Conservation (phyloP, 2,113 vertebrate species). For the Carassius gibelio region DNA sequence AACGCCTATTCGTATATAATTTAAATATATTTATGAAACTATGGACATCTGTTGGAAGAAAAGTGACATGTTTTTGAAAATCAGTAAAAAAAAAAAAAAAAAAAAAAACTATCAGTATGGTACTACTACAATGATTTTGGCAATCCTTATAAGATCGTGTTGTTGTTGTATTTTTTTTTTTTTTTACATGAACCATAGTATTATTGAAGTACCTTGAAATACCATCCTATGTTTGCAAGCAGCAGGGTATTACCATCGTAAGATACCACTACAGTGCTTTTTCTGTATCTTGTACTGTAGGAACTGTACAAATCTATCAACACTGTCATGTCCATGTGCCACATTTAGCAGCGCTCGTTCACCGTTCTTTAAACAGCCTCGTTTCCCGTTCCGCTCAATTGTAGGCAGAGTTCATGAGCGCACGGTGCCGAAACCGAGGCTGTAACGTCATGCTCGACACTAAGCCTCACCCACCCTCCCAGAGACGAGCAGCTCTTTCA, state of each 20-base stretch:
- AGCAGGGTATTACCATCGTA: background rate
- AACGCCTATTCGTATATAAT: too few relatives aligned
- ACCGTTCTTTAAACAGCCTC: background rate
- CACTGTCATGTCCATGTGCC: background rate
- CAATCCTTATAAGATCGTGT: background rate
- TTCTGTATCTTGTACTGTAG: constrained; percentile 1
- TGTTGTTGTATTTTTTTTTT: background rate
- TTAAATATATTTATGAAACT: too few relatives aligned
- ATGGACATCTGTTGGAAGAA: too few relatives aligned
- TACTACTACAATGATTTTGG: too few relatives aligned
- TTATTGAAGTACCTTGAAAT: background rate
- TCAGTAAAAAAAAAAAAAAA: too few relatives aligned
- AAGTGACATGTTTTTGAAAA: too few relatives aligned
- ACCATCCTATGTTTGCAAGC: too few relatives aligned
- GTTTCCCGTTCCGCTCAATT: constrained; percentile 34
- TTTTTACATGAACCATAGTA: background rate
- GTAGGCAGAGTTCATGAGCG: constrained; percentile 27
- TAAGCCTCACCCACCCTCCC: constrained; percentile 59
- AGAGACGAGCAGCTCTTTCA: constrained; percentile 40
- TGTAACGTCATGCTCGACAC: constrained; percentile 60
- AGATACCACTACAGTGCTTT: background rate
- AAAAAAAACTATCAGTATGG: too few relatives aligned
- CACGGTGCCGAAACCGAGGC: constrained; percentile 48
- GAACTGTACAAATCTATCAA: background rate
- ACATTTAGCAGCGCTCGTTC: constrained; percentile 27